A percentile compares a stretch with the other conserved stretches of the same genome.
These are phyloP conservation scores for Leptonema lineaticorne DNA, from an alignment of 1,140 invertebrate species.

Conservation along the genomic window DNA sequence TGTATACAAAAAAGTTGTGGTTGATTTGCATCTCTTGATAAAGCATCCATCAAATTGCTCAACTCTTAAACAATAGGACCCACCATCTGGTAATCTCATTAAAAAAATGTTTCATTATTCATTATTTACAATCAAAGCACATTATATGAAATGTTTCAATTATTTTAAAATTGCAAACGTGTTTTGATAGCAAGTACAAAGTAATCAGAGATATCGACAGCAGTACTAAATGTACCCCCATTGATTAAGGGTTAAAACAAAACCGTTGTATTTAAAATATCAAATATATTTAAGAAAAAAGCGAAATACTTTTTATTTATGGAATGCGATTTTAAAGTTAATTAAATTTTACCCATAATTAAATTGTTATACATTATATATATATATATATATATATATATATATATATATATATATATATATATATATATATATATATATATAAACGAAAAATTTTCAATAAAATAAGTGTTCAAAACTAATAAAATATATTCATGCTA, in stretches of 20 bases:
- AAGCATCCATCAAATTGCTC: not conserved
- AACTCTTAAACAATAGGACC: not conserved
- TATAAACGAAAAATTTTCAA: constrained; percentile 33
- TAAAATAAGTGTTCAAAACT: constrained; percentile 31
- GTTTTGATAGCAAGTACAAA: not conserved
- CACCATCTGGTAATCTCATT: not conserved
- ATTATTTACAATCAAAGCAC: not conserved
- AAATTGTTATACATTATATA: constrained; percentile 34
- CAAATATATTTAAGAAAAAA: constrained; percentile 12
- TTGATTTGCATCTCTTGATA: constrained; percentile 1
- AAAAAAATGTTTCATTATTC: not conserved
- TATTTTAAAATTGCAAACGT: not conserved
- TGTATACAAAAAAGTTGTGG: constrained; percentile 5
- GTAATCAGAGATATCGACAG: not conserved
- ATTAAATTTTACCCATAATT: constrained; percentile 21
- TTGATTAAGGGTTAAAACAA: not conserved
- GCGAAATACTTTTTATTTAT: constrained; percentile 30
- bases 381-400: too few species aligned
- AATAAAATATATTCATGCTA: too few species aligned
- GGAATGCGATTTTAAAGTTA: constrained; percentile 41
- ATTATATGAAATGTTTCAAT: not conserved
- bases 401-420: too few species aligned
- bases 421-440: too few species aligned
- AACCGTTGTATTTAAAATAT: not conserved
- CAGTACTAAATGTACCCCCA: not conserved